Evolutionary conservation across 2,888 invertebrate genomes (phyloP).

Genomic region (Dicycla oo): DNA sequence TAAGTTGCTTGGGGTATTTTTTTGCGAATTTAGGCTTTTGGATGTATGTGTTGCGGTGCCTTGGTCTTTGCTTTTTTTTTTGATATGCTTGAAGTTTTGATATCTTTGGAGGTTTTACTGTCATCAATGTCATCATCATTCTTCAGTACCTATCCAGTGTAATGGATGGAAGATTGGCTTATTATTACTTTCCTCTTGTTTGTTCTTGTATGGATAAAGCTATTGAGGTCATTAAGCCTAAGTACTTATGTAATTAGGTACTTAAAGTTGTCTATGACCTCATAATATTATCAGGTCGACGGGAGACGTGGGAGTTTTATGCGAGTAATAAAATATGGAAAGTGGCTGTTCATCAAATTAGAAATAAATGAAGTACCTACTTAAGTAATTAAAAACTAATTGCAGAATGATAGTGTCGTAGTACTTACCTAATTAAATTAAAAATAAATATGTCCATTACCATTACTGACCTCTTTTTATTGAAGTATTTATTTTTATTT

Average conservation of each 20-base stretch:
- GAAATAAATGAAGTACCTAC: slow-evolving; percentile 1
- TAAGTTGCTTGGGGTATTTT: slow-evolving; percentile 81
- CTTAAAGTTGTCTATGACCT: slow-evolving; percentile 27
- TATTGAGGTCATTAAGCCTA: background rate
- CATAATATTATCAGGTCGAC: slow-evolving; percentile 7
- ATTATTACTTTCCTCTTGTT: background rate
- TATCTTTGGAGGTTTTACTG: too few relatives aligned
- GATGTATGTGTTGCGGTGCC: slow-evolving; percentile 30
- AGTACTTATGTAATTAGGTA: slow-evolving; percentile 14
- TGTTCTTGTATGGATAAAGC: background rate
- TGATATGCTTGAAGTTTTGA: background rate
- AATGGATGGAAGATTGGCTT: background rate
- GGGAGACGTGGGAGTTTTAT: slow-evolving; percentile 11
- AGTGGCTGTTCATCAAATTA: slow-evolving; percentile 26
- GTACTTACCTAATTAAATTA: background rate
- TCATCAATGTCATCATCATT: background rate
- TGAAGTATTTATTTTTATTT: background rate
- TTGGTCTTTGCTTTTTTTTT: slow-evolving; percentile 41
- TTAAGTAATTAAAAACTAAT: background rate
- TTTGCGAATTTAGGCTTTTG: slow-evolving; percentile 48
- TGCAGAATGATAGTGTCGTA: background rate
- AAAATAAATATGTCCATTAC: background rate
- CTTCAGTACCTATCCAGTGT: background rate
- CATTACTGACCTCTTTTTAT: background rate
- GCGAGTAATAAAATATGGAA: slow-evolving; percentile 14